Evolutionary conservation across 2,888 invertebrate genomes (phyloP).

Genomic region (Sialis lutaria): DNA sequence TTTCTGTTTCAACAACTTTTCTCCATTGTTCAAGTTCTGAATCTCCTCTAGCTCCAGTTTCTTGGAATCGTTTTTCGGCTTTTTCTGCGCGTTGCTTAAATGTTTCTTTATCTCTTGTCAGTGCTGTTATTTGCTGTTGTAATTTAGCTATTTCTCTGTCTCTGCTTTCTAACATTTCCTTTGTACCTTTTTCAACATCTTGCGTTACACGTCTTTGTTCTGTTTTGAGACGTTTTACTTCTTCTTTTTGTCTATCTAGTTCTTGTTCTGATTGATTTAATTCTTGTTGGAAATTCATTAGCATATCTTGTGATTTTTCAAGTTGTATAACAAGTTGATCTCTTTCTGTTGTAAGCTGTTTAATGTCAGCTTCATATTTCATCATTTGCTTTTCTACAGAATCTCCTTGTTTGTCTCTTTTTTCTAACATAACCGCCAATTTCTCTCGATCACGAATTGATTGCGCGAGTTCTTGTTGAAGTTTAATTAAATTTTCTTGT

Average conservation of each 20-base stretch:
- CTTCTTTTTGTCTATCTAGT: conserved; percentile 62
- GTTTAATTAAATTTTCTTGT: conserved; percentile 51
- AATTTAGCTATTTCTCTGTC: conserved; percentile 52
- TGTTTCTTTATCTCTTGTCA: conserved; percentile 43
- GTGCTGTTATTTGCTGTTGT: conserved; percentile 45
- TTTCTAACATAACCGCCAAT: conserved; percentile 58
- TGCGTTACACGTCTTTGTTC: conserved; percentile 53
- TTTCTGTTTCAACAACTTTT: conserved; percentile 60
- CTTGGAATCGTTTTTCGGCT: conserved; percentile 59
- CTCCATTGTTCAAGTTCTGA: conserved; percentile 66
- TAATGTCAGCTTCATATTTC: conserved; percentile 70
- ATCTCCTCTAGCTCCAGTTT: conserved; percentile 40
- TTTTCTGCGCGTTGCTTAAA: conserved; percentile 53
- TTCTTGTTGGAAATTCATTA: conserved; percentile 86
- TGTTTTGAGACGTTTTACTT: conserved; percentile 54
- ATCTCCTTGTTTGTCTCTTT: conserved; percentile 60
- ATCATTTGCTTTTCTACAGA: conserved; percentile 73
- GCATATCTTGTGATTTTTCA: conserved; percentile 84
- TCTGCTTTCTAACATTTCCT: conserved; percentile 50
- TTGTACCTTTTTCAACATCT: conserved; percentile 50
- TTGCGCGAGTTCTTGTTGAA: conserved; percentile 56
- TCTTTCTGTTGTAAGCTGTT: conserved; percentile 68
- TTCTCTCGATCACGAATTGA: conserved; percentile 58
- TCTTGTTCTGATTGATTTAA: conserved; percentile 69
- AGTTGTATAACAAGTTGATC: conserved; percentile 78